phyloP scores from a whole-genome alignment of 2,888 invertebrate genomes.

The Tenthredo amoena region DNA sequence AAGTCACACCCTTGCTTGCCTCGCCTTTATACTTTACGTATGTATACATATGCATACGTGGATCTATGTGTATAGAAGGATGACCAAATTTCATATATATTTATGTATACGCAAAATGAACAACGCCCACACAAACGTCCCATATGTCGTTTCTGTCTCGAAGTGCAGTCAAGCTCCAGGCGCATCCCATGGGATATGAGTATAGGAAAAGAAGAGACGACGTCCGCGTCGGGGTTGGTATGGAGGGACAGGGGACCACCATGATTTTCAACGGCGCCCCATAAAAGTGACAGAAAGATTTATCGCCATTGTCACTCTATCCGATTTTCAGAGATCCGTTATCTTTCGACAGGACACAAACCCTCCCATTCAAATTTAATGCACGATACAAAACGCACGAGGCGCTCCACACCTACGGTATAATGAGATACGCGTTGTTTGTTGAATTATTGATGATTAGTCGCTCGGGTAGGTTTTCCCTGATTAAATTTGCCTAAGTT shows the following conservation, averaged over 20 bases:
- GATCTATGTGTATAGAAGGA: not conserved
- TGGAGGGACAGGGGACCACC: conserved; percentile 64
- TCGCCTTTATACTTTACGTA: not conserved
- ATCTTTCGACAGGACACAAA: conserved; percentile 42
- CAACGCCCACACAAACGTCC: conserved; percentile 71
- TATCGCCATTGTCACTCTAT: conserved; percentile 62
- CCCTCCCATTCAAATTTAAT: conserved; percentile 48
- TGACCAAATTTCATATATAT: conserved; percentile 15
- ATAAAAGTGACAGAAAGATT: conserved; percentile 62
- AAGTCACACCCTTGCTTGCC: conserved; percentile 1
- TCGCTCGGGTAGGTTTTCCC: conserved; percentile 39
- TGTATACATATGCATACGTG: not conserved
- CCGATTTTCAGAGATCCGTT: conserved; percentile 61
- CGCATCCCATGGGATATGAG: conserved; percentile 33
- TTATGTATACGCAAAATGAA: conserved; percentile 67
- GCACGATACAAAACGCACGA: conserved; percentile 29
- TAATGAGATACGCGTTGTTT: conserved; percentile 34
- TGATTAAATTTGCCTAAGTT: conserved; percentile 9
- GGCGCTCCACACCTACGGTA: not conserved
- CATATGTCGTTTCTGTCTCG: conserved; percentile 70
- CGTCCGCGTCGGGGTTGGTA: conserved; percentile 28
- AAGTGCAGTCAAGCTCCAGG: not conserved
- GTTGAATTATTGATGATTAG: conserved; percentile 46
- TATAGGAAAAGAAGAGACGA: not conserved
- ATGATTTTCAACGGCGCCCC: conserved; percentile 67